phyloP scores from a whole-genome alignment of 2,888 invertebrate species.

The Mythimna vitellina region DNA sequence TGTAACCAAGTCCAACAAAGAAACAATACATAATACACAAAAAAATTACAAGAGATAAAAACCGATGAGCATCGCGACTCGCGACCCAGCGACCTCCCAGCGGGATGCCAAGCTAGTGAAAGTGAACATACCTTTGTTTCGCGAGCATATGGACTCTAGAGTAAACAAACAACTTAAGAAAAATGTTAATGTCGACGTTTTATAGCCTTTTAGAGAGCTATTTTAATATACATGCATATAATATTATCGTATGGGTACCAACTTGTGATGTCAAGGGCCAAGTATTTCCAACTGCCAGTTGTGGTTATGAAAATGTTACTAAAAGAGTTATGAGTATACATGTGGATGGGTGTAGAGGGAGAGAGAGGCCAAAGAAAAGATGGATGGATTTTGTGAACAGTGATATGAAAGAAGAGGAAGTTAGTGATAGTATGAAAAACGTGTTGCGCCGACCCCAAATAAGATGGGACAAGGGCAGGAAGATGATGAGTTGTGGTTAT shows the following conservation, averaged over 20 bases:
- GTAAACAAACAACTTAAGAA: constrained; percentile 44
- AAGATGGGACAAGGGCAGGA: too few relatives aligned
- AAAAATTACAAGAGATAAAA: constrained; percentile 47
- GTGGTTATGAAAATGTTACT: neutral
- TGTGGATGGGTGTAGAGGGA: too few relatives aligned
- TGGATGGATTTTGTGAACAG: too few relatives aligned
- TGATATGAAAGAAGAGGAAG: too few relatives aligned
- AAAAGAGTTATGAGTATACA: too few relatives aligned
- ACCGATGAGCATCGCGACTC: constrained; percentile 50
- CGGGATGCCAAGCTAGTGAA: constrained; percentile 58
- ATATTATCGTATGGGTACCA: neutral
- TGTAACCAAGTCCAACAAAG: constrained; percentile 29
- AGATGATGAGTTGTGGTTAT: too few relatives aligned
- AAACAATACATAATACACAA: constrained; percentile 23
- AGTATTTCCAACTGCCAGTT: neutral
- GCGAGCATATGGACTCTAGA: constrained; percentile 31
- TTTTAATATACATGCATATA: neutral
- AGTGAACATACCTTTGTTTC: constrained; percentile 58
- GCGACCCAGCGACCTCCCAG: constrained; percentile 53
- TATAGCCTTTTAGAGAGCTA: constrained; percentile 2
- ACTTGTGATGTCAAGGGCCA: neutral
- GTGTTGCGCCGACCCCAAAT: too few relatives aligned
- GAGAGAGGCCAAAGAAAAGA: too few relatives aligned
- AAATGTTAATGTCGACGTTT: neutral
- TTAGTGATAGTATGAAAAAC: too few relatives aligned